A percentile compares a stretch with the other conserved stretches of the same genome.
These are phyloP conservation scores for Todiramphus chloris DNA, from an alignment of 2,113 vertebrate genomes.

Conservation along the genomic window DNA sequence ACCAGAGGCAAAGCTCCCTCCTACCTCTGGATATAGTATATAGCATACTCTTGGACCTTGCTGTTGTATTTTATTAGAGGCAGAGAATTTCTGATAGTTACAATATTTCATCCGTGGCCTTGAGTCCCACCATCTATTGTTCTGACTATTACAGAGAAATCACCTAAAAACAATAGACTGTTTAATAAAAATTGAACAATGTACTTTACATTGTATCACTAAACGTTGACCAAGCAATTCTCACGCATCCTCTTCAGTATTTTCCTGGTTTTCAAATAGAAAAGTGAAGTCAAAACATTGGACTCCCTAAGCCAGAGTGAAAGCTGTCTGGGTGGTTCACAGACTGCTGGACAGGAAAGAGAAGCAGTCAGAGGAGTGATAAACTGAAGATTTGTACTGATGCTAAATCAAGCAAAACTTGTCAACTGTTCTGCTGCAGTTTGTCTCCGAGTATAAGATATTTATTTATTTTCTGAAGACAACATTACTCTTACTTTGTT, in stretches of 20 bases:
- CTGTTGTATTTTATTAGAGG: neutral
- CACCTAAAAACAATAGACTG: neutral
- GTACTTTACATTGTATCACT: neutral
- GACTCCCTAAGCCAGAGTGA: neutral
- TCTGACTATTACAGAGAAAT: neutral
- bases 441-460: neutral
- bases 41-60: neutral
- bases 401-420: neutral
- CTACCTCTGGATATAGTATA: neutral
- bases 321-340: neutral
- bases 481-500: neutral
- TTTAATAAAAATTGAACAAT: neutral
- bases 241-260: neutral
- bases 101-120: neutral
- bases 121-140: neutral
- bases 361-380: neutral
- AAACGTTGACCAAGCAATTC: neutral
- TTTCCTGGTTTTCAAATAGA: neutral
- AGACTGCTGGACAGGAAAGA: neutral
- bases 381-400: neutral
- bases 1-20: neutral
- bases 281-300: neutral
- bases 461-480: neutral
- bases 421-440: neutral
- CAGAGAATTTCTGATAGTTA: neutral